phyloP scores from a whole-genome alignment of 2,888 invertebrate genomes.

The Microctonus brassicae region DNA sequence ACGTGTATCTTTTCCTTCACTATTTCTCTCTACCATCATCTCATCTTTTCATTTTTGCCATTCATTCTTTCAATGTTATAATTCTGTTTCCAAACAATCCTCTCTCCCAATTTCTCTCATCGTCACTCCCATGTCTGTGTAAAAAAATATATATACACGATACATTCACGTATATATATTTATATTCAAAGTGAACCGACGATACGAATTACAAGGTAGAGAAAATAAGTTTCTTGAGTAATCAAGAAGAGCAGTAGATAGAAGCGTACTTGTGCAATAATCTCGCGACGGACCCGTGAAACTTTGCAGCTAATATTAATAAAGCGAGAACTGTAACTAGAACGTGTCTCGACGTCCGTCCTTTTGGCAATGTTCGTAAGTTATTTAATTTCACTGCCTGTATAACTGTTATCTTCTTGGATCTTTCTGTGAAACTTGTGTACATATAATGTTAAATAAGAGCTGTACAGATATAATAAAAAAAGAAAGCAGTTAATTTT shows the following conservation, averaged over 20 bases:
- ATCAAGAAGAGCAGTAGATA: conserved; percentile 27
- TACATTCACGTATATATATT: background rate
- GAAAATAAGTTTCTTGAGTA: conserved; percentile 33
- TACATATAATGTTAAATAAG: background rate
- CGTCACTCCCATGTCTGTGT: too few relatives aligned
- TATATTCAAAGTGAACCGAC: background rate
- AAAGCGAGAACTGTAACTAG: conserved; percentile 27
- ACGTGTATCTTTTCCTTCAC: background rate
- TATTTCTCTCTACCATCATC: too few relatives aligned
- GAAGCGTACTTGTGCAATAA: conserved; percentile 29
- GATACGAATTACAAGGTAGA: conserved; percentile 20
- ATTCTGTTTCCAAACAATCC: background rate
- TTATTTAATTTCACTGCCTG: conserved; percentile 35
- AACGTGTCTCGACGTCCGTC: conserved; percentile 15
- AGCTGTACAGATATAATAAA: background rate
- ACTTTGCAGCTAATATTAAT: conserved; percentile 35
- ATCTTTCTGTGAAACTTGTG: background rate
- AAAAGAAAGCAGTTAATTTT: background rate
- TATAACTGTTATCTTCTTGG: conserved; percentile 17
- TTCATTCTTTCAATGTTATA: background rate
- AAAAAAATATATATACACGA: background rate
- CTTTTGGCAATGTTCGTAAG: conserved; percentile 22
- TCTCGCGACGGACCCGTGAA: conserved; percentile 21
- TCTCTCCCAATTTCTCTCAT: background rate
- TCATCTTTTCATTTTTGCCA: background rate